phyloP scores from a whole-genome alignment of 2,888 invertebrate species.

The Pollenia amentaria region DNA sequence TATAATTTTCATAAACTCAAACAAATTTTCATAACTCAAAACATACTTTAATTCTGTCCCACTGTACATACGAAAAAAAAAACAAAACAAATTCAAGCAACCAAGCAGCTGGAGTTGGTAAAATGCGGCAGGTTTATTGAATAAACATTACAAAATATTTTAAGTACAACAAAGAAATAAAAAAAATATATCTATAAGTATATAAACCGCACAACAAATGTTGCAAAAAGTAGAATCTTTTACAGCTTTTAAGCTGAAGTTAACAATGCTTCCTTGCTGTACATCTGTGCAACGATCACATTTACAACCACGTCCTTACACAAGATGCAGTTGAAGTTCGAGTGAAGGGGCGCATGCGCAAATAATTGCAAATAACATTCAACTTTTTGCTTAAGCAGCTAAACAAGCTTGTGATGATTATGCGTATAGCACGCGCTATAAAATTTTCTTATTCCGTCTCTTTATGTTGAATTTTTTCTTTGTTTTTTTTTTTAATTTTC shows the following conservation, averaged over 20 bases:
- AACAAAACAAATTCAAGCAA: conserved; percentile 38
- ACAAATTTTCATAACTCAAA: too few species aligned
- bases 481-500: conserved; percentile 26
- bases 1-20: too few species aligned
- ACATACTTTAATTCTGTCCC: too few species aligned
- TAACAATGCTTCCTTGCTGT: conserved; percentile 41
- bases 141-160: conserved; percentile 80
- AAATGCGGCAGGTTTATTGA: conserved; percentile 81
- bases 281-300: conserved; percentile 59
- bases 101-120: conserved; percentile 66
- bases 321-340: conserved; percentile 50
- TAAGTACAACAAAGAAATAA: conserved; percentile 37
- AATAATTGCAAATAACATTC: conserved; percentile 66
- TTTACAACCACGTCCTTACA: not conserved
- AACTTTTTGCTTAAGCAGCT: conserved; percentile 35
- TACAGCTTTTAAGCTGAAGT: conserved; percentile 48
- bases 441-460: conserved; percentile 56
- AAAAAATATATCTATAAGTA: not conserved
- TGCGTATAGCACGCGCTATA: conserved; percentile 75
- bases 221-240: conserved; percentile 44
- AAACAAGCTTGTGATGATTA: conserved; percentile 63
- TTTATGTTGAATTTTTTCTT: conserved; percentile 13
- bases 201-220: conserved; percentile 47
- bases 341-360: conserved; percentile 73
- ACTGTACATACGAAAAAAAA: too few species aligned